Conservation (phyloP, 2,888 invertebrate genomes). For the Cyrtodaria siliqua region DNA sequence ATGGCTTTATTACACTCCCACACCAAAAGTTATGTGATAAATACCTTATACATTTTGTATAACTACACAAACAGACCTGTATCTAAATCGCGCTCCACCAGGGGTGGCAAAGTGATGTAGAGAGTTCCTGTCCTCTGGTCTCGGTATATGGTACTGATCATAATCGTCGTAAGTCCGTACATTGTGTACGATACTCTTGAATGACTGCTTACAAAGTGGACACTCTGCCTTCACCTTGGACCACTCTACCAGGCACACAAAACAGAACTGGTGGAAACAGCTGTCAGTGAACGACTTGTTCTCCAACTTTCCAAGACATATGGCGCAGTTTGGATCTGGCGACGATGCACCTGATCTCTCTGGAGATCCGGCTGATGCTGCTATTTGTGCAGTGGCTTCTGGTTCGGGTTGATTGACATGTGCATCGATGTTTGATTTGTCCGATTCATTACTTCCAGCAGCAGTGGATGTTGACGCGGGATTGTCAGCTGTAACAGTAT, state of each 20-base stretch:
- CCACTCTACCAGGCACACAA: slow-evolving; percentile 96
- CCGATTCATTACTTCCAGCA: not conserved
- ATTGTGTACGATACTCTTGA: slow-evolving; percentile 96
- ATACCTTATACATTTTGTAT: too few species aligned
- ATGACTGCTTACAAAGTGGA: slow-evolving; percentile 96
- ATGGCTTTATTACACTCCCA: too few species aligned
- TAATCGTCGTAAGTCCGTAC: slow-evolving; percentile 95
- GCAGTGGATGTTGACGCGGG: not conserved
- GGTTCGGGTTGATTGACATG: too few species aligned
- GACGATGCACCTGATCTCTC: slow-evolving; percentile 58
- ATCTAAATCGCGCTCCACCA: slow-evolving; percentile 31
- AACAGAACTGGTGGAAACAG: slow-evolving; percentile 97
- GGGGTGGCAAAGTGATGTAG: not conserved
- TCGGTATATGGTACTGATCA: slow-evolving; percentile 90
- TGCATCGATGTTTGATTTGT: too few species aligned
- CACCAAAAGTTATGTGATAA: too few species aligned
- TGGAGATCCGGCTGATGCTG: slow-evolving; percentile 18
- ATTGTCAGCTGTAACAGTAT: not conserved
- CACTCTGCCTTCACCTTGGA: slow-evolving; percentile 94
- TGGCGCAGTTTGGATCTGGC: slow-evolving; percentile 91
- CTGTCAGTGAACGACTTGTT: slow-evolving; percentile 97
- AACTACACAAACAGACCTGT: slow-evolving; percentile 26
- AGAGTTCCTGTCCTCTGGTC: slow-evolving; percentile 33
- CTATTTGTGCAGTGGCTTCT: not conserved
- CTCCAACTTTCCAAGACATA: slow-evolving; percentile 94